Percentiles rank a stretch among this genome's conserved stretches.
phyloP scores from a whole-genome alignment of 1,140 invertebrate genomes.

The Lamellibrachia luymesi region DNA sequence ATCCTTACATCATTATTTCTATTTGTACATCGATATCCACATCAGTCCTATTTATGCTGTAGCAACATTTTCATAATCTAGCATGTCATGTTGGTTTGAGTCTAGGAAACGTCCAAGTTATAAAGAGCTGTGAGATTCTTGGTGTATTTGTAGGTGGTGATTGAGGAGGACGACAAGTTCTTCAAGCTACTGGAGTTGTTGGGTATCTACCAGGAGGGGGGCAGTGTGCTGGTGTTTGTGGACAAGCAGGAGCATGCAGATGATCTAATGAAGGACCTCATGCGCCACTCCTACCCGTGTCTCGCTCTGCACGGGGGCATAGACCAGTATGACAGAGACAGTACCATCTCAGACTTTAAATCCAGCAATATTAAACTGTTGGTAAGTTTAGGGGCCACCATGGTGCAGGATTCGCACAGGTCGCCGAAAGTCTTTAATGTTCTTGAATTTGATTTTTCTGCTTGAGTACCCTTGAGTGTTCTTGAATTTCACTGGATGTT shows the following conservation, averaged over 20 bases:
- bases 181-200: conserved; percentile 94
- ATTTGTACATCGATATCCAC: too few relatives aligned
- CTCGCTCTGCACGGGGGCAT: conserved; percentile 98
- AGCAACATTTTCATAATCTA: too few relatives aligned
- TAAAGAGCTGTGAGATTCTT: background rate
- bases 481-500: too few relatives aligned
- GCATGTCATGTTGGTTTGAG: too few relatives aligned
- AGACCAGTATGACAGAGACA: conserved; percentile 98
- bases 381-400: conserved; percentile 47
- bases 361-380: conserved; percentile 74
- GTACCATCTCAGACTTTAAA: conserved; percentile 97
- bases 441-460: too few relatives aligned
- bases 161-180: conserved; percentile 97
- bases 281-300: conserved; percentile 93
- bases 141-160: conserved; percentile 59
- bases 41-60: too few relatives aligned
- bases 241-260: conserved; percentile 98
- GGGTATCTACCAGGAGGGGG: conserved; percentile 89
- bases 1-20: too few relatives aligned
- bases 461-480: too few relatives aligned
- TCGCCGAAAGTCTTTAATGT: too few relatives aligned
- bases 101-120: too few relatives aligned
- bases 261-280: conserved; percentile 88
- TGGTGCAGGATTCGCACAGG: too few relatives aligned
- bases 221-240: conserved; percentile 95